Percentiles rank a stretch among this genome's conserved stretches.
Evolutionary conservation across 2,888 invertebrate species (phyloP).

Genomic region (Drosophila siamana): DNA sequence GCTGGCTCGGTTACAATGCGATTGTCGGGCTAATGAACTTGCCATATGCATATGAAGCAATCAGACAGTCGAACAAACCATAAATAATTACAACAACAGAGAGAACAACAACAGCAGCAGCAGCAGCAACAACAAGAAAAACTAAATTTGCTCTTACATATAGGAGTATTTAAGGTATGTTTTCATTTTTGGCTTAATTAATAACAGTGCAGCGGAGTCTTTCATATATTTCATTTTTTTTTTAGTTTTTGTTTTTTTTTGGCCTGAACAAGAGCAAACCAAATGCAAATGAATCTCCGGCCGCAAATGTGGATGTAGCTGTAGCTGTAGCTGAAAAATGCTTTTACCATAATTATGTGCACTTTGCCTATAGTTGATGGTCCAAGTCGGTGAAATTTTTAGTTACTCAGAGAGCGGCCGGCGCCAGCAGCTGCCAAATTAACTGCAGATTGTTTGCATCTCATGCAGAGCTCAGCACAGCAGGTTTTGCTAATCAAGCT

Average conservation of each 20-base stretch:
- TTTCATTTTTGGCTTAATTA: constrained; percentile 55
- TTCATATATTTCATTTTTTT: constrained; percentile 28
- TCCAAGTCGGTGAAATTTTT: constrained; percentile 49
- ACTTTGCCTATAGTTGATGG: constrained; percentile 20
- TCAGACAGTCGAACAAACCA: constrained; percentile 36
- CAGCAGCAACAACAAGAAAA: neutral
- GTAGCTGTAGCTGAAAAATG: constrained; percentile 28
- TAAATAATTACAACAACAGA: constrained; percentile 25
- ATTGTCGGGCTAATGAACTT: constrained; percentile 62
- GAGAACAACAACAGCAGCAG: constrained; percentile 5
- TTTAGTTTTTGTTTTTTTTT: neutral
- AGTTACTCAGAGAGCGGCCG: constrained; percentile 17
- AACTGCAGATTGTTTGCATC: constrained; percentile 44
- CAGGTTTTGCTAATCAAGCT: constrained; percentile 47
- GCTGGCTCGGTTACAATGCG: constrained; percentile 18
- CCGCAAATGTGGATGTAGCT: neutral
- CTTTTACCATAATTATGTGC: constrained; percentile 57
- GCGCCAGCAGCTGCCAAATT: constrained; percentile 45
- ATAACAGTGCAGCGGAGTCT: constrained; percentile 35
- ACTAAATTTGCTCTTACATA: constrained; percentile 26
- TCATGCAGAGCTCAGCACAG: constrained; percentile 41
- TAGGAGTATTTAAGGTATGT: constrained; percentile 47
- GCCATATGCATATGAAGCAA: constrained; percentile 49
- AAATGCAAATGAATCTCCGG: constrained; percentile 45
- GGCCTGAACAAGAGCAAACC: constrained; percentile 24